These are phyloP conservation scores for Tinamus major DNA, from an alignment of 2,797 vertebrate species.

Conservation along the genomic window DNA sequence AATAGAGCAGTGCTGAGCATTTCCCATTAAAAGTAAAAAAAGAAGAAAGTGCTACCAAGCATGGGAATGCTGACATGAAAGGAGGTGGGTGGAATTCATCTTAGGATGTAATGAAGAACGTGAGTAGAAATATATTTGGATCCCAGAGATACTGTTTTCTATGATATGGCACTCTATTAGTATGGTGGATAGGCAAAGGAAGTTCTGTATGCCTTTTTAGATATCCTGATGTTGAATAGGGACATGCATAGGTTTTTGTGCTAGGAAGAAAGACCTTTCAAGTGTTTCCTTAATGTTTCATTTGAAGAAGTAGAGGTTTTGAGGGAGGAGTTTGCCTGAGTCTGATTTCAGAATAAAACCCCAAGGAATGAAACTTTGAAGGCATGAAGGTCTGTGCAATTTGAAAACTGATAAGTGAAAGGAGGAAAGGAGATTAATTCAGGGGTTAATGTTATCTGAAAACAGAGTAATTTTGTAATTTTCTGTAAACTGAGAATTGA, in stretches of 20 bases:
- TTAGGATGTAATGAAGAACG: background rate
- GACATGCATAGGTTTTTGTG: background rate
- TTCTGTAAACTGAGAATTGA: background rate
- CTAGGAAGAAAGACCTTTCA: background rate
- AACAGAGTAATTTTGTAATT: background rate
- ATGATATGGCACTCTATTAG: background rate
- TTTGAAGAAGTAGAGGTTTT: background rate
- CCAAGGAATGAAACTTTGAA: background rate
- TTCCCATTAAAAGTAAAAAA: constrained; percentile 71
- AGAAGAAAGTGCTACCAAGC: background rate
- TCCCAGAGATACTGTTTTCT: background rate
- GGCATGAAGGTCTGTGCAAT: accelerated
- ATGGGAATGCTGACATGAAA: background rate
- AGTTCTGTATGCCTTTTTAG: background rate
- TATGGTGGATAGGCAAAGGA: background rate
- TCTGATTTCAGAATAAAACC: background rate
- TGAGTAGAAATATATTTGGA: background rate
- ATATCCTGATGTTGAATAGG: too few species aligned
- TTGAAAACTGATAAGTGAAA: background rate
- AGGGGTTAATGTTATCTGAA: background rate
- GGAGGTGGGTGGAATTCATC: background rate
- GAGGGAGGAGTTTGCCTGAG: background rate
- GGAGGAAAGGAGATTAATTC: background rate
- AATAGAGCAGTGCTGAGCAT: constrained; percentile 78
- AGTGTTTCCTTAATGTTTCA: background rate